Conservation (phyloP, 2,113 vertebrate genomes). For the Cheilinus undulatus region DNA sequence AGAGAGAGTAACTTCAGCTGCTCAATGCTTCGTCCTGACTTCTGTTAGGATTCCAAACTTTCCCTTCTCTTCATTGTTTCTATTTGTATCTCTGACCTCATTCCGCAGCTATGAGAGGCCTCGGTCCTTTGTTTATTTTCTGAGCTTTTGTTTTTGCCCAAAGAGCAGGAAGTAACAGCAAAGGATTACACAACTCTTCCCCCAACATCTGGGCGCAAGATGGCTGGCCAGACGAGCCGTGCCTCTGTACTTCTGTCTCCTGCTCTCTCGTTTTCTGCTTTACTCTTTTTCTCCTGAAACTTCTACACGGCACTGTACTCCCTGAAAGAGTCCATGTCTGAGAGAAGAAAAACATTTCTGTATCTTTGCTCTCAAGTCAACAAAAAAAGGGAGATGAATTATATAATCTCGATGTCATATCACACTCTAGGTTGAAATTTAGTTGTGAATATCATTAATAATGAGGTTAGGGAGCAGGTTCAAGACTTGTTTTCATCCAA, state of each 20-base stretch:
- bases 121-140: conserved; percentile 45
- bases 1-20: conserved; percentile 16
- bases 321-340: no score
- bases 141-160: conserved; percentile 25
- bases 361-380: no score
- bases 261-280: background rate
- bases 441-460: no score
- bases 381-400: no score
- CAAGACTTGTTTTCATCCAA: no score
- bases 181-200: conserved; percentile 38
- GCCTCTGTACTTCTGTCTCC: conserved; percentile 38
- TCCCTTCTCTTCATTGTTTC: background rate
- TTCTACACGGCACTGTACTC: no score
- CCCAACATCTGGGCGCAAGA: conserved; percentile 72
- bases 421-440: no score
- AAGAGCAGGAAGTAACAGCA: conserved; percentile 32
- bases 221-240: conserved; percentile 48
- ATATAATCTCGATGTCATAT: no score
- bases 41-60: background rate
- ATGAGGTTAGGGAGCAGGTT: no score
- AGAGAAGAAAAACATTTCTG: no score
- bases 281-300: background rate
- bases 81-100: conserved; percentile 43
- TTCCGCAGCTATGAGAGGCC: background rate
- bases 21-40: background rate